phyloP scores from a whole-genome alignment of 2,888 invertebrate species.

The Agrotis puta region DNA sequence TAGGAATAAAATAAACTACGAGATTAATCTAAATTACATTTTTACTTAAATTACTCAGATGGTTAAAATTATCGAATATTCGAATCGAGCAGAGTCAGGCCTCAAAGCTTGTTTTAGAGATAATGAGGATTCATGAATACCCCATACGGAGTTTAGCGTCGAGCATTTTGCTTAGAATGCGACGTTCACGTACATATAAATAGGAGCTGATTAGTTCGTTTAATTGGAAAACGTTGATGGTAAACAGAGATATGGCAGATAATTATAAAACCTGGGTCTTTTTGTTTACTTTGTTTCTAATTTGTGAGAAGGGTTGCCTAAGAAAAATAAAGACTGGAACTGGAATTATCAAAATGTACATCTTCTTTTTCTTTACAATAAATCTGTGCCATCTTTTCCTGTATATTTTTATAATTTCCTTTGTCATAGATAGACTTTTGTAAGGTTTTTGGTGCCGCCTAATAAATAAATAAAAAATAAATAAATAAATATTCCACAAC shows the following conservation, averaged over 20 bases:
- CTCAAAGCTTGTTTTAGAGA: constrained; percentile 13
- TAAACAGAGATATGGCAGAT: constrained; percentile 52
- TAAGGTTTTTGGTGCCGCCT: not conserved
- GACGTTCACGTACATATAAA: constrained; percentile 50
- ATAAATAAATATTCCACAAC: too few species aligned
- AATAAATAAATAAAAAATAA: too few species aligned
- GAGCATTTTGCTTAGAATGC: constrained; percentile 46
- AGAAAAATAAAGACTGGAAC: not conserved
- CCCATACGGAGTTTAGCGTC: constrained; percentile 42
- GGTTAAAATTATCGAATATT: constrained; percentile 4
- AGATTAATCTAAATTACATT: too few species aligned
- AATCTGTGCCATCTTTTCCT: too few species aligned
- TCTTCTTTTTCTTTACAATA: too few species aligned
- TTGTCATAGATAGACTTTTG: too few species aligned
- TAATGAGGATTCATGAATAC: constrained; percentile 62
- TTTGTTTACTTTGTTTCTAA: constrained; percentile 26
- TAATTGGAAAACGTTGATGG: constrained; percentile 63
- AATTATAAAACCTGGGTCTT: constrained; percentile 43
- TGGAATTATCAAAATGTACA: not conserved
- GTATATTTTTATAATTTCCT: too few species aligned
- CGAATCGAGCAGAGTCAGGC: constrained; percentile 2
- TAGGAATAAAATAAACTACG: too few species aligned
- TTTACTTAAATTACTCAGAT: constrained; percentile 1
- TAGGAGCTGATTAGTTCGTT: constrained; percentile 63
- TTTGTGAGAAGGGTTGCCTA: constrained; percentile 5